Percentiles rank a stretch among this genome's conserved stretches.
Conservation (phyloP, 2,888 invertebrate species). For the Rambutsinella grinnellia region DNA sequence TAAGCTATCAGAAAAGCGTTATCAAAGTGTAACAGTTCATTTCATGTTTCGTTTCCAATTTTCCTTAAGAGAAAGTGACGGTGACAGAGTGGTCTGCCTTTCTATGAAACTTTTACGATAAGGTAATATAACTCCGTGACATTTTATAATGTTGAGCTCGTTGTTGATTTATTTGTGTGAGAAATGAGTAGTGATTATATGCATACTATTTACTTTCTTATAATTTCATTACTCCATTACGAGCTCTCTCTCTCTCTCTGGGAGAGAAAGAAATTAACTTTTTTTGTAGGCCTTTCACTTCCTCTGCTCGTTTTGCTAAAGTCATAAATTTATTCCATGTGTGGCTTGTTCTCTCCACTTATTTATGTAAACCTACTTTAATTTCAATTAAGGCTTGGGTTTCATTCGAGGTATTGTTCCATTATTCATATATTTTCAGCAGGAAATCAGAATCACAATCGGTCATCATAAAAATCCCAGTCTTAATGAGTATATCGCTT, state of each 20-base stretch:
- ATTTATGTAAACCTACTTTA: slow-evolving; percentile 13
- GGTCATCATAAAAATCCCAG: slow-evolving; percentile 43
- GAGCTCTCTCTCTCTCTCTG: slow-evolving; percentile 1
- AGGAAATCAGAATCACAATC: slow-evolving; percentile 51
- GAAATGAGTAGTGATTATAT: slow-evolving; percentile 43
- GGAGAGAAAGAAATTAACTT: background rate
- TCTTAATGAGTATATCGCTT: slow-evolving; percentile 47
- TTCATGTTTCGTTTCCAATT: too few relatives aligned
- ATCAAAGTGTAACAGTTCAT: too few relatives aligned
- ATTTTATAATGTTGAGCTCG: too few relatives aligned
- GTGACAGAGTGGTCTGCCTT: slow-evolving; percentile 12
- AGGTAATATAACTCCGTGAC: too few relatives aligned
- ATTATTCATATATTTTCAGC: slow-evolving; percentile 47
- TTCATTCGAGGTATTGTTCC: slow-evolving; percentile 11
- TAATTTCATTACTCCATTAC: slow-evolving; percentile 54
- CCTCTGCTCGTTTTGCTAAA: background rate
- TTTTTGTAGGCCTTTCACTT: background rate
- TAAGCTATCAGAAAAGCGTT: too few relatives aligned
- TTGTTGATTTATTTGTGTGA: slow-evolving; percentile 43
- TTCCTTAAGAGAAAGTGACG: too few relatives aligned
- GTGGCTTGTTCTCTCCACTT: too few relatives aligned
- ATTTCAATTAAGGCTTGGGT: slow-evolving; percentile 36
- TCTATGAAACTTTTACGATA: too few relatives aligned
- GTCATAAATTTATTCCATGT: too few relatives aligned
- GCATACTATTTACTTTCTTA: slow-evolving; percentile 38